phyloP scores from a whole-genome alignment of 2,113 vertebrate genomes.

The Megatriorchis doriae region DNA sequence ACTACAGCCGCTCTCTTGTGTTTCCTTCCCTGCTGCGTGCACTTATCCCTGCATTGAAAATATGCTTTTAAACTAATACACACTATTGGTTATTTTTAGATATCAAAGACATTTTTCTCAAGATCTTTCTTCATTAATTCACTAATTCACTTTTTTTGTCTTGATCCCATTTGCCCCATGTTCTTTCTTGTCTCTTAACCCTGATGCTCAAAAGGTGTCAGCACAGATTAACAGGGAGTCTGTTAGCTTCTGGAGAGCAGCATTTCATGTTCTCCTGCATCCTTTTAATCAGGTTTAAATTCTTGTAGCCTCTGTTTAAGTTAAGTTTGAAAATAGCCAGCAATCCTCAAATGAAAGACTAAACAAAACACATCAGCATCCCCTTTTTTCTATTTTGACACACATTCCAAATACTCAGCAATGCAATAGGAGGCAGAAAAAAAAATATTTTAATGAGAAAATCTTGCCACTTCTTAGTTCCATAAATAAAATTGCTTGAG shows the following conservation, averaged over 20 bases:
- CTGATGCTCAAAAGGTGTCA: conserved; percentile 34
- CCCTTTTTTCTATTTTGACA: not conserved
- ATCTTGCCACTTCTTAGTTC: not conserved
- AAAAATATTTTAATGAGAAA: not conserved
- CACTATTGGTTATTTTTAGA: conserved; percentile 45
- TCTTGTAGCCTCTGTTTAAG: conserved; percentile 10
- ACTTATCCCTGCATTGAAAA: conserved; percentile 58
- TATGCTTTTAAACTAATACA: conserved; percentile 52
- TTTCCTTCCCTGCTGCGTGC: conserved; percentile 49
- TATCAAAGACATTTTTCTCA: conserved; percentile 59
- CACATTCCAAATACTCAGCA: not conserved
- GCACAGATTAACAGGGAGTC: conserved; percentile 55
- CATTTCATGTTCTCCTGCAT: conserved; percentile 49
- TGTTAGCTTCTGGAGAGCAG: conserved; percentile 44
- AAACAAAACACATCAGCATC: not conserved
- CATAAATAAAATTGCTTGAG: not conserved
- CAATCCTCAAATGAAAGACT: not conserved
- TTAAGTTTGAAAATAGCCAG: conserved; percentile 15
- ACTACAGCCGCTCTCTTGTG: conserved; percentile 31
- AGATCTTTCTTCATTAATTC: conserved; percentile 66
- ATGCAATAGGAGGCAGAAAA: not conserved
- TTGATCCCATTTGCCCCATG: conserved; percentile 43
- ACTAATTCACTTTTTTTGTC: conserved; percentile 59
- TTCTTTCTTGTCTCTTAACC: conserved; percentile 62
- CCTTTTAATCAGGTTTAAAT: conserved; percentile 53